Percentiles rank a stretch among this genome's conserved stretches.
phyloP scores from a whole-genome alignment of 2,113 vertebrate genomes.

The Channa argus region DNA sequence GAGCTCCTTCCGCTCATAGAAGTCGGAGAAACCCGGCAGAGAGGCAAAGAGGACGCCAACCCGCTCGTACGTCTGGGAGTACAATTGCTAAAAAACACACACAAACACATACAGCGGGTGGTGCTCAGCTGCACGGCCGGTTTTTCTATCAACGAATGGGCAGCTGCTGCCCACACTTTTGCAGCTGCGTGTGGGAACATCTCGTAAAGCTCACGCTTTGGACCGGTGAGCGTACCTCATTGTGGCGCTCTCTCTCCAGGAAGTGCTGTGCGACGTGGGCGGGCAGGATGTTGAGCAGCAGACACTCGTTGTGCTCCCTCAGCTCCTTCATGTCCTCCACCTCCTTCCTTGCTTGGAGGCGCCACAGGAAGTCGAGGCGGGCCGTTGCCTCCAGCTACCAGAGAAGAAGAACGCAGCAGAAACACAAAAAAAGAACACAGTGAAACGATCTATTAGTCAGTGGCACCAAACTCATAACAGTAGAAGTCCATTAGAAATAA shows the following conservation, averaged over 20 bases:
- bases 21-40: constrained; percentile 91
- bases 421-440: no score
- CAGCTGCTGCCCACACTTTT: no score
- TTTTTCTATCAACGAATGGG: no score
- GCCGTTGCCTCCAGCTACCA: constrained; percentile 91
- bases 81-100: constrained; percentile 84
- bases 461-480: no score
- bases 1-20: constrained; percentile 91
- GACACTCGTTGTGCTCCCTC: constrained; percentile 91
- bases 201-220: neutral
- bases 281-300: constrained; percentile 92
- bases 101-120: neutral
- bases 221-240: constrained; percentile 82
- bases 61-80: constrained; percentile 90
- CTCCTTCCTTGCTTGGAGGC: constrained; percentile 63
- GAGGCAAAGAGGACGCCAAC: constrained; percentile 95
- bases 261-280: constrained; percentile 91
- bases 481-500: no score
- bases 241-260: constrained; percentile 88
- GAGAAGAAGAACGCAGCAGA: neutral
- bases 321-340: constrained; percentile 70
- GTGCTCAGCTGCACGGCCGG: no score
- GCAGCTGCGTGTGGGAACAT: no score
- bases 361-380: constrained; percentile 79
- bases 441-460: no score